Base-by-base conservation (phyloP, 2,888 invertebrate species). In the Drosophila meridionalis region DNA sequence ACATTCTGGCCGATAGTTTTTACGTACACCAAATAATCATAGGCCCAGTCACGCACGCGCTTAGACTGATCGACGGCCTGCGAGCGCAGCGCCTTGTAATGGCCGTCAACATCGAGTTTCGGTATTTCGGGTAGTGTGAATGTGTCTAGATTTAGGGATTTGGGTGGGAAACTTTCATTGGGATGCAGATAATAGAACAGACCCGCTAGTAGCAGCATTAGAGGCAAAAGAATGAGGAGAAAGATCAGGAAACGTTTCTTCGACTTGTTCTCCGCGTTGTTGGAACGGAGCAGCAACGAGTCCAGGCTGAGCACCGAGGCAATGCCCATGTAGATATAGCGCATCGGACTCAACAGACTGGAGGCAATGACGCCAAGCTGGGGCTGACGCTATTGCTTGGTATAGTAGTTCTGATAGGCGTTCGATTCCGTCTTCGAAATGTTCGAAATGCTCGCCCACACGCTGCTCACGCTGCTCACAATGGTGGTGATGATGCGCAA, bases 1-100 rank as follows among this genome's bases (percentile, higher is more conserved):
- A 95, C 94, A 89, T 95, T 95, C 11, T 93, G 93, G 0, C 94
- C 94, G 0, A 95, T 94, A 0, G 94, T 93, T 60, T 92, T 92
- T 32, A 94, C 80, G 80, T 95, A 95, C 42, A 94, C 48, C 48
- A 92, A 74, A 80, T 93, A 93, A 72, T 93, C 92, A 63, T 91
- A 86, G 63, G 92, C 91, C 87, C 91, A 92, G 69, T 87, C 94
- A 0, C 94, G 94, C 0, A 94, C 94, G 71, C 94, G 94, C 1
- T 92, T 91, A 73, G 94, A 90, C 80, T 94, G 93, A 64, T 95
- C 94, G 64, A 94, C 92, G 0, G 95, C 93, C 32, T 94, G 93
- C 42, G 93, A 91, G 83, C 94, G 94, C 71, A 94, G 93, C 71
- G 93, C 93, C 38, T 92, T 88, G 43, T 85, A 89, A 20, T 20